Evolutionary conservation across 2,113 vertebrate species (phyloP), one percentile per base, ranked within the genome.

Genomic region (Piaya cayana): DNA sequence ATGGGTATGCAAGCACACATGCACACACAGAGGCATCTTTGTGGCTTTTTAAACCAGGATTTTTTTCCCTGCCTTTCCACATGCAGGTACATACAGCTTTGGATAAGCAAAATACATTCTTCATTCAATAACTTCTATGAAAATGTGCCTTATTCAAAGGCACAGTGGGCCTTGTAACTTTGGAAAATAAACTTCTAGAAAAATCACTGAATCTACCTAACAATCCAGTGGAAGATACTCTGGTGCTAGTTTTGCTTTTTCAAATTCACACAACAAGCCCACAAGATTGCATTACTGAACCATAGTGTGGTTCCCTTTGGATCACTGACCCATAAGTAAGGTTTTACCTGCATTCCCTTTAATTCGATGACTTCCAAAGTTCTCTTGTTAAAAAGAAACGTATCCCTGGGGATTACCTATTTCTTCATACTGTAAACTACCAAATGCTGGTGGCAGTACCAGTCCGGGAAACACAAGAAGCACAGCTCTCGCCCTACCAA

Each of bases 41-140:
- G 84, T 87, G 82, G 64, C 79, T 95, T 91, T 97, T 96, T 68
- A 94, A 96, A 97, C 90, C 78, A 69, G 36, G 86, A 63, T 90
- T 79, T 93, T 95, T 95, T 53, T 42, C 80, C 77, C 83, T 88
- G 12, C 90, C 85, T 85, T 87, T 96, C 95, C 94, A 92, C 85
- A 96, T 52, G 80, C 72, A 96, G 60, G 39, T 89, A 92, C 85
- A 67, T 30, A 72, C 39, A 85, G 78, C 45, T 85, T 89, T 90
- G 72, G 87, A 76, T n/a, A 45, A 91, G 82, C 42, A 83, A 97
- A 97, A 94, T 60, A 85, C 20, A 84, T 81, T 95, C 79, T 95
- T 92, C 88, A 86, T 86, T 94, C 93, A 94, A 84, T 92, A 94
- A 92, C 95, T 74, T 78, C 68, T 59, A 58, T 79, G 96, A 83